A percentile compares a stretch with the other conserved stretches of the same genome.
phyloP scores from a whole-genome alignment of 1,140 invertebrate genomes.

The Sitophilus oryzae region DNA sequence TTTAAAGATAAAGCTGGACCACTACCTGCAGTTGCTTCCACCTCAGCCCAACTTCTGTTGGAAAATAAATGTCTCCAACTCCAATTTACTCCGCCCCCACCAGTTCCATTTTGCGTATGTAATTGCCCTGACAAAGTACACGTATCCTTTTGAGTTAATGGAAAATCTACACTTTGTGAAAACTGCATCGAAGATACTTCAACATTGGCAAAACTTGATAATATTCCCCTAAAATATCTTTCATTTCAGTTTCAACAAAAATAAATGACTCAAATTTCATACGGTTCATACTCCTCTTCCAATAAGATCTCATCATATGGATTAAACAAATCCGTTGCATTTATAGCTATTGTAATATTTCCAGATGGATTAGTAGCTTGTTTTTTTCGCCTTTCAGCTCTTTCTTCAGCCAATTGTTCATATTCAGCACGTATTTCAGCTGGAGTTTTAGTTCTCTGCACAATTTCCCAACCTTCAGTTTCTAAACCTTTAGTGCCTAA shows the following conservation, averaged over 20 bases:
- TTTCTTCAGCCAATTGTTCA: slow-evolving; percentile 71
- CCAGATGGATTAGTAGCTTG: slow-evolving; percentile 87
- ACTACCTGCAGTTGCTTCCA: slow-evolving; percentile 73
- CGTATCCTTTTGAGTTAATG: slow-evolving; percentile 78
- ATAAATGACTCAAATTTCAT: slow-evolving; percentile 12
- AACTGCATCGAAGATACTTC: slow-evolving; percentile 90
- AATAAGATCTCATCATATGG: slow-evolving; percentile 67
- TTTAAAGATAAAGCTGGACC: slow-evolving; percentile 68
- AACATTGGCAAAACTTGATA: slow-evolving; percentile 60
- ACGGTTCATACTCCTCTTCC: slow-evolving; percentile 38
- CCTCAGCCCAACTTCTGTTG: slow-evolving; percentile 77
- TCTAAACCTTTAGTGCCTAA: slow-evolving; percentile 74
- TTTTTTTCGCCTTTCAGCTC: slow-evolving; percentile 77
- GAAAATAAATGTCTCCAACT: slow-evolving; percentile 70
- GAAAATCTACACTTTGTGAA: slow-evolving; percentile 87
- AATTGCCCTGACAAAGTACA: slow-evolving; percentile 74
- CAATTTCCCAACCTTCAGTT: slow-evolving; percentile 89
- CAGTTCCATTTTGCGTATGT: slow-evolving; percentile 80
- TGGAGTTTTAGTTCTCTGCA: slow-evolving; percentile 82
- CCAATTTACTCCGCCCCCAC: slow-evolving; percentile 66
- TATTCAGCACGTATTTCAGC: slow-evolving; percentile 93
- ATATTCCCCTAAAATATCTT: slow-evolving; percentile 47
- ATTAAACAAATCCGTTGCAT: slow-evolving; percentile 90
- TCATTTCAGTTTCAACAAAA: slow-evolving; percentile 8
- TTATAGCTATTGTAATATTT: slow-evolving; percentile 77